Conservation (phyloP, 2,888 invertebrate species). For the Margaritifera margaritifera region DNA sequence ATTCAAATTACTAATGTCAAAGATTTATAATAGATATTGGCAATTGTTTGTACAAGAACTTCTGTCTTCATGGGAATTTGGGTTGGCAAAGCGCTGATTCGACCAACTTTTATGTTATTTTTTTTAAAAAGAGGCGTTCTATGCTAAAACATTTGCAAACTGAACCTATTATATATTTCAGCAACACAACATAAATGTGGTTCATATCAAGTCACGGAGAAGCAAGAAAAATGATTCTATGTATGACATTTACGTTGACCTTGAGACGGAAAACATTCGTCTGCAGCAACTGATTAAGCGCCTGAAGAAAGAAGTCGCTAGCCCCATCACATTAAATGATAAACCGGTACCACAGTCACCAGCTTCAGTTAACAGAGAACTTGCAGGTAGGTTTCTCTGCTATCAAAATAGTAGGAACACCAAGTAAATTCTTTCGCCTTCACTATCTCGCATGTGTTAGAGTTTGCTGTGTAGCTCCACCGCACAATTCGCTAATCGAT, state of each 20-base stretch:
- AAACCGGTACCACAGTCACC: constrained; percentile 60
- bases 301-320: constrained; percentile 62
- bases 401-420: too few relatives aligned
- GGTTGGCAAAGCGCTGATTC: too few relatives aligned
- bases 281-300: constrained; percentile 85
- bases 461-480: too few relatives aligned
- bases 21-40: too few relatives aligned
- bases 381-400: constrained; percentile 10
- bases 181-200: constrained; percentile 93
- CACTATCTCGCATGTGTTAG: too few relatives aligned
- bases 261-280: constrained; percentile 89
- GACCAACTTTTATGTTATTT: too few relatives aligned
- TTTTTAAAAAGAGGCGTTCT: too few relatives aligned
- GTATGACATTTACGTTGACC: constrained; percentile 93
- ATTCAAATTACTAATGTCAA: too few relatives aligned
- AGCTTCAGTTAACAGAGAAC: constrained; percentile 31
- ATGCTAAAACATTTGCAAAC: background rate
- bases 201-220: constrained; percentile 93
- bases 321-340: constrained; percentile 60
- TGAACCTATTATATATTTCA: constrained; percentile 55
- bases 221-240: constrained; percentile 73
- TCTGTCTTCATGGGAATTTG: too few relatives aligned
- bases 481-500: too few relatives aligned
- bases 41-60: too few relatives aligned
- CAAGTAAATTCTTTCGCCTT: too few relatives aligned